phyloP scores from a whole-genome alignment of 2,888 invertebrate species.

The Diplolepis rosae region DNA sequence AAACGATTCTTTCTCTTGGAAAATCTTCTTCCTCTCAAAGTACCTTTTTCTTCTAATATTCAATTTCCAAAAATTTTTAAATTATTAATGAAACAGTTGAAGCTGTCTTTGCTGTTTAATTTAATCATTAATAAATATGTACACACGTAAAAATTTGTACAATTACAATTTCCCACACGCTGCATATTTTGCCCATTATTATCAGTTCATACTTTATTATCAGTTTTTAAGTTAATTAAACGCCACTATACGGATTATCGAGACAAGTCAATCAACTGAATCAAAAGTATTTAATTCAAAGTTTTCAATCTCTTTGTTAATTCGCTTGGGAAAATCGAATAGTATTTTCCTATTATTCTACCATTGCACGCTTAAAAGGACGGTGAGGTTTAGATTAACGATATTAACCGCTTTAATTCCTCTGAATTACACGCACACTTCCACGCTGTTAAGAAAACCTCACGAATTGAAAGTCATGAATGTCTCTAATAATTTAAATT shows the following conservation, averaged over 20 bases:
- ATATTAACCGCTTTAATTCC: not conserved
- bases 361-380: slow-evolving; percentile 55
- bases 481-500: slow-evolving; percentile 31
- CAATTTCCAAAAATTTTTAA: slow-evolving; percentile 39
- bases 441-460: slow-evolving; percentile 28
- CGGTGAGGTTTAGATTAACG: slow-evolving; percentile 39
- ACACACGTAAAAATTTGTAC: slow-evolving; percentile 67
- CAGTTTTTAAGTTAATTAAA: slow-evolving; percentile 26
- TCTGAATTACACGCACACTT: slow-evolving; percentile 8
- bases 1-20: slow-evolving; percentile 53
- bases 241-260: slow-evolving; percentile 21
- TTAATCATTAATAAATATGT: slow-evolving; percentile 57
- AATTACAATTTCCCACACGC: slow-evolving; percentile 49
- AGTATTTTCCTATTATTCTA: slow-evolving; percentile 48
- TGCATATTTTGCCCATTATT: slow-evolving; percentile 34
- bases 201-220: slow-evolving; percentile 23
- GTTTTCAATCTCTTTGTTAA: not conserved
- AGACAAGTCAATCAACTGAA: not conserved
- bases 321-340: slow-evolving; percentile 3
- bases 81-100: slow-evolving; percentile 44
- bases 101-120: slow-evolving; percentile 34
- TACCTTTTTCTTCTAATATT: slow-evolving; percentile 31
- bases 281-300: too few relatives aligned
- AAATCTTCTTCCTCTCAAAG: slow-evolving; percentile 28
- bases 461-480: slow-evolving; percentile 18